These are phyloP conservation scores for Euwallacea fornicatus DNA, from an alignment of 1,140 invertebrate genomes.

Conservation along the genomic window DNA sequence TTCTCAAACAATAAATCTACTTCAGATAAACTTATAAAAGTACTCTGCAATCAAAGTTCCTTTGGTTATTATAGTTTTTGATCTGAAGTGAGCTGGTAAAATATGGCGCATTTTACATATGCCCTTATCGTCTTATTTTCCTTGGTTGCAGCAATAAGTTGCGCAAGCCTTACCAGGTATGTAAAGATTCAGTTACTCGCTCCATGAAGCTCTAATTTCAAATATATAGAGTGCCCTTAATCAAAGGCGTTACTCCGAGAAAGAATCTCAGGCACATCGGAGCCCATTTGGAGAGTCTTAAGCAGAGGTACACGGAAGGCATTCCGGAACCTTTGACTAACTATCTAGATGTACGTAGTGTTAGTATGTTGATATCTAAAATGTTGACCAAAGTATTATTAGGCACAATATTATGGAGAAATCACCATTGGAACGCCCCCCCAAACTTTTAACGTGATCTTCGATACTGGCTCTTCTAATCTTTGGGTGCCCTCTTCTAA, in stretches of 20 bases:
- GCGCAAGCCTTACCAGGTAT: background rate
- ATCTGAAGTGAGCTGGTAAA: background rate
- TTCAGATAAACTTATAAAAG: too few species aligned
- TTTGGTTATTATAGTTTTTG: too few species aligned
- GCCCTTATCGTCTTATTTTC: background rate
- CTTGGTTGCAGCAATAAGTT: constrained; percentile 15
- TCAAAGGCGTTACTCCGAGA: constrained; percentile 72
- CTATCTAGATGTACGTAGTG: constrained; percentile 81
- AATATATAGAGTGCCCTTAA: constrained; percentile 69
- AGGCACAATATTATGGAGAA: constrained; percentile 98
- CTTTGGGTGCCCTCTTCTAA: constrained; percentile 97
- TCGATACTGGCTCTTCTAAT: constrained; percentile 98
- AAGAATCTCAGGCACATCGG: constrained; percentile 72
- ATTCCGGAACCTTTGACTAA: constrained; percentile 76
- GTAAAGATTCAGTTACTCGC: background rate
- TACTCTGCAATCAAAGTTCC: background rate
- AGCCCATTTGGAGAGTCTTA: constrained; percentile 59
- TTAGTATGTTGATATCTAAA: background rate
- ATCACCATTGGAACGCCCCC: constrained; percentile 91
- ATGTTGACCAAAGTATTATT: constrained; percentile 1
- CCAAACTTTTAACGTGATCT: constrained; percentile 93
- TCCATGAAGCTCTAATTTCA: background rate
- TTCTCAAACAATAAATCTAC: too few species aligned
- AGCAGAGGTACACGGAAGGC: constrained; percentile 5
- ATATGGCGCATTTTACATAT: background rate